These are phyloP conservation scores for Petrocephalus zakoni DNA, from an alignment of 2,113 vertebrate genomes.

Conservation along the genomic window DNA sequence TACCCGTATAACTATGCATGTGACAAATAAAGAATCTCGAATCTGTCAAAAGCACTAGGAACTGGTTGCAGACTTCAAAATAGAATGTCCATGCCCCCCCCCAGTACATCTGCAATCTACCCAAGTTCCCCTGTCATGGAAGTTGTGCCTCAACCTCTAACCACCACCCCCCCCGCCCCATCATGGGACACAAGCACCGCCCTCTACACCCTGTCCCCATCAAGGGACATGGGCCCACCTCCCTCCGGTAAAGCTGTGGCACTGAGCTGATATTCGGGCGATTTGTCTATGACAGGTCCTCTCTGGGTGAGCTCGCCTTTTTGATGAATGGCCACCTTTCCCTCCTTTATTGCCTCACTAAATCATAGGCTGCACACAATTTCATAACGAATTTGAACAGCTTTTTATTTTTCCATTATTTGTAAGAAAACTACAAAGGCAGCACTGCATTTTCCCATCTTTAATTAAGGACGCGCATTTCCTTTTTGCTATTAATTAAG, in stretches of 20 bases:
- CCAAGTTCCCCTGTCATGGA: not conserved
- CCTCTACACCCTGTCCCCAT: not conserved
- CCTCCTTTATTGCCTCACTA: constrained; percentile 67
- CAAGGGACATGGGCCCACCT: constrained; percentile 29
- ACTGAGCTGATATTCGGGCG: constrained; percentile 41
- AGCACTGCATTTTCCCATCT: constrained; percentile 28
- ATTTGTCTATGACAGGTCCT: constrained; percentile 56
- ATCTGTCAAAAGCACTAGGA: not conserved
- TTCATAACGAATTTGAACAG: constrained; percentile 66
- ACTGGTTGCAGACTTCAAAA: not conserved
- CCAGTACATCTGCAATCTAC: not conserved
- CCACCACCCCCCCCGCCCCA: not conserved
- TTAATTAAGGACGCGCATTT: constrained; percentile 31
- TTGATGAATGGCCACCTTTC: constrained; percentile 68
- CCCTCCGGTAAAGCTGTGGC: constrained; percentile 54
- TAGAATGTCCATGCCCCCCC: not conserved
- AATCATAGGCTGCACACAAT: constrained; percentile 65
- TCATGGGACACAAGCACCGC: not conserved
- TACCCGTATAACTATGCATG: no score
- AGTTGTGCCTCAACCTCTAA: not conserved
- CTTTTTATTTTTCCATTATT: constrained; percentile 52
- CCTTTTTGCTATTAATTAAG: constrained; percentile 31
- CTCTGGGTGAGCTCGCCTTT: constrained; percentile 58
- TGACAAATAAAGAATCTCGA: no score
- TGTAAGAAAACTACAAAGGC: constrained; percentile 55